Evolutionary conservation across 2,113 vertebrate genomes (phyloP).

Genomic region (Lethenteron reissneri): DNA sequence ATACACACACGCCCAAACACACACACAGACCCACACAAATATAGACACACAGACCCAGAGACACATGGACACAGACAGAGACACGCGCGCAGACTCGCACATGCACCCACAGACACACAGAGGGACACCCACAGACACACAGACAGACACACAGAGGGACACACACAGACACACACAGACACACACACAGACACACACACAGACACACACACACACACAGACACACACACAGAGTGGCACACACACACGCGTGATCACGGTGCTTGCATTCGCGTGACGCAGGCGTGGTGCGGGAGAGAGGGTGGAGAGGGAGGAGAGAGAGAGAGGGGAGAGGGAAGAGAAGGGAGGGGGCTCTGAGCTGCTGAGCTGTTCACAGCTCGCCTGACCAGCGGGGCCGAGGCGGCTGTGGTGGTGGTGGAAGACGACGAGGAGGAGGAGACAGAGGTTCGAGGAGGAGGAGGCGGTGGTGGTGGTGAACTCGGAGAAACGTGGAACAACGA

Average conservation of each 20-base stretch:
- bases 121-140: not conserved
- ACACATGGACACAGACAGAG: not conserved
- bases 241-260: not conserved
- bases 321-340: not conserved
- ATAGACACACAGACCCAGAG: not conserved
- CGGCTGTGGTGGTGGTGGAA: not conserved
- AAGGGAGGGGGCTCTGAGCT: not conserved
- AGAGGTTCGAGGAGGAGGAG: not conserved
- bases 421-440: not conserved
- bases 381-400: no score
- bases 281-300: not conserved
- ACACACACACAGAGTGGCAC: not conserved
- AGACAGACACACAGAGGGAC: not conserved
- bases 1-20: not conserved
- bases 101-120: not conserved
- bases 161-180: not conserved
- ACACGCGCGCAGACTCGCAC: not conserved
- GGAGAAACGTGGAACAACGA: no score
- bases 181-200: not conserved
- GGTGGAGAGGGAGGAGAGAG: not conserved
- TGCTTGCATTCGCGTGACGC: not conserved
- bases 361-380: no score
- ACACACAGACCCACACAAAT: not conserved
- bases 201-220: not conserved
- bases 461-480: no score